phyloP scores from a whole-genome alignment of 2,888 invertebrate genomes.

The Ptycholaimellus sp. region DNA sequence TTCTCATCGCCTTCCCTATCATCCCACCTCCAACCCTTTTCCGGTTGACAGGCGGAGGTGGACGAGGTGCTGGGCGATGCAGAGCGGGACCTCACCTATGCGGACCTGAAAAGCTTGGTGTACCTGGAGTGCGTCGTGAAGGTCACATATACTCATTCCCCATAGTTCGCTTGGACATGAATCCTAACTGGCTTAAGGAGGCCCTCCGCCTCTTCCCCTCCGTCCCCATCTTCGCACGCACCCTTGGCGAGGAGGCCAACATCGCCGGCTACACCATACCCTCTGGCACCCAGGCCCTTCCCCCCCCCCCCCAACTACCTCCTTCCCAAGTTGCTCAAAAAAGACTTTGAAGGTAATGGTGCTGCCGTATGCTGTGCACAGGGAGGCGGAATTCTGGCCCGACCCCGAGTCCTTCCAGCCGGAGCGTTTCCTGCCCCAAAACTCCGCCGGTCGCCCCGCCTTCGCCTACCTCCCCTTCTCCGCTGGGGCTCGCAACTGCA shows the following conservation, averaged over 20 bases:
- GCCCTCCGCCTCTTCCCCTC: conserved; percentile 30
- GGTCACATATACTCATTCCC: too few species aligned
- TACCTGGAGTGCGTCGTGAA: conserved; percentile 33
- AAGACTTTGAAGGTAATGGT: conserved; percentile 17
- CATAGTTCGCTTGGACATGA: too few species aligned
- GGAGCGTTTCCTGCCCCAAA: conserved; percentile 29
- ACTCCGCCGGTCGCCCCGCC: conserved; percentile 24
- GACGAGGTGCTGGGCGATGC: conserved; percentile 13
- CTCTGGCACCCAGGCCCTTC: too few species aligned
- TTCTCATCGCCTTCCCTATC: too few species aligned
- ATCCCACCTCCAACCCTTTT: too few species aligned
- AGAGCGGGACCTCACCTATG: conserved; percentile 28
- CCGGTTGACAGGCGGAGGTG: conserved; percentile 11
- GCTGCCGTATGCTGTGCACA: conserved; percentile 24
- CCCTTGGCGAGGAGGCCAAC: conserved; percentile 24
- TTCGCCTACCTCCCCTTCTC: conserved; percentile 32
- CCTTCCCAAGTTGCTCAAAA: too few species aligned
- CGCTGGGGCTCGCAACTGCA: conserved; percentile 32
- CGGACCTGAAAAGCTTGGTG: conserved; percentile 30
- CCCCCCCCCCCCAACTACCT: too few species aligned
- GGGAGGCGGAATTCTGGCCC: conserved; percentile 26
- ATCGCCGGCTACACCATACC: conserved; percentile 17
- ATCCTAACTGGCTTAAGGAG: too few species aligned
- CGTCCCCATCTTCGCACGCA: conserved; percentile 30
- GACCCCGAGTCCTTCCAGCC: conserved; percentile 30